phyloP scores from a whole-genome alignment of 2,797 vertebrate genomes.

The Thamnophis elegans region DNA sequence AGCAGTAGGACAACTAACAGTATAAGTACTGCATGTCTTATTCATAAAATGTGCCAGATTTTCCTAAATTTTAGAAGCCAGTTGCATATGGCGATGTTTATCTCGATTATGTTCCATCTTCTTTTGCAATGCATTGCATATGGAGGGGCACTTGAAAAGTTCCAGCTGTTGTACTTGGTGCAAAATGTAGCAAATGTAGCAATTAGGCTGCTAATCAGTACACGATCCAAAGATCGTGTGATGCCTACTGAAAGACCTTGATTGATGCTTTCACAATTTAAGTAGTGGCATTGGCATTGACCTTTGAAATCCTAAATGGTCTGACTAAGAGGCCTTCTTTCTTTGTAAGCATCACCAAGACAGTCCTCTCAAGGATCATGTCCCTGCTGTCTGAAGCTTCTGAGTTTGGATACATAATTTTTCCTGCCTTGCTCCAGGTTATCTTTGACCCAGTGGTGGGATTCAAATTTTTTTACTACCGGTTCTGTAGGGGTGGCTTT shows the following conservation, averaged over 20 bases:
- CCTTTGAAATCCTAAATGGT: not conserved
- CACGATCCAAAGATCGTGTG: not conserved
- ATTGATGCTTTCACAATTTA: not conserved
- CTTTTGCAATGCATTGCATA: not conserved
- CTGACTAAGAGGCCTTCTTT: not conserved
- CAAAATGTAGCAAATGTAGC: not conserved
- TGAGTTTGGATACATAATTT: not conserved
- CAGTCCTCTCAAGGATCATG: not conserved
- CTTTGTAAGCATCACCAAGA: not conserved
- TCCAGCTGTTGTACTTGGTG: not conserved
- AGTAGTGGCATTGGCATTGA: not conserved
- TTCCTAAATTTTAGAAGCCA: constrained; percentile 54
- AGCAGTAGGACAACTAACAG: constrained; percentile 59
- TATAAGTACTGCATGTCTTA: constrained; percentile 50
- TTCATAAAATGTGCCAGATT: constrained; percentile 32
- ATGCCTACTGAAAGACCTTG: not conserved
- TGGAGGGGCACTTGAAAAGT: not conserved
- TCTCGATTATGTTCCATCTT: not conserved
- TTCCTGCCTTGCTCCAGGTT: not conserved
- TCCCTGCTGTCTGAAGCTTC: not conserved
- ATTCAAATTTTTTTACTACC: no score
- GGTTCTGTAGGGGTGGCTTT: no score
- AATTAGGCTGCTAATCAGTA: not conserved
- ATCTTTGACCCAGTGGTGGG: not conserved
- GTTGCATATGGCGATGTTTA: not conserved